Evolutionary conservation across 30 jellyfish, hydroid and myxozoan species (phyloP).

Genomic region (Clytia hemisphaerica): DNA sequence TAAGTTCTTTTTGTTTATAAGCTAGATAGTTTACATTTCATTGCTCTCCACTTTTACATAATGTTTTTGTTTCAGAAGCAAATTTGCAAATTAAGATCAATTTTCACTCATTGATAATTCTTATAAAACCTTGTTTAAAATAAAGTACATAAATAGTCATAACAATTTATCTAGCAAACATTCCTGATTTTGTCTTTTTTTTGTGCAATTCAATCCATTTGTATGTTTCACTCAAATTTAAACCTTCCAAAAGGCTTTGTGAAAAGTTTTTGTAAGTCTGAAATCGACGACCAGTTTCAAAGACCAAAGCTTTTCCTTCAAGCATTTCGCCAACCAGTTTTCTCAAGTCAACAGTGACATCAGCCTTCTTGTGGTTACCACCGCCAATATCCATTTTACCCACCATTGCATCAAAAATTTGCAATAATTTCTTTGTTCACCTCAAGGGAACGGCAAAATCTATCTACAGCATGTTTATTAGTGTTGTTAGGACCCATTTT

Average conservation of each 20-base stretch:
- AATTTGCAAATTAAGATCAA: too few relatives aligned
- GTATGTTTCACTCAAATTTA: background rate
- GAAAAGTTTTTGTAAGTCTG: background rate
- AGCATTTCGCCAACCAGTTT: background rate
- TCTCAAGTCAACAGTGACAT: background rate
- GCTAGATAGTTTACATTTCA: too few relatives aligned
- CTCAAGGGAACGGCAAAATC: constrained; percentile 3
- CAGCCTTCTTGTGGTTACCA: background rate
- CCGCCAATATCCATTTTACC: background rate
- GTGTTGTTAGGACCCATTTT: constrained; percentile 21
- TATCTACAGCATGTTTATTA: constrained; percentile 4
- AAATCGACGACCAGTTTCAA: background rate
- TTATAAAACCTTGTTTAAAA: too few relatives aligned
- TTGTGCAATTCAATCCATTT: too few relatives aligned
- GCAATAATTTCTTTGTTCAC: background rate
- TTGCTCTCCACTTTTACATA: too few relatives aligned
- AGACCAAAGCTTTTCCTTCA: background rate
- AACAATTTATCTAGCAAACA: too few relatives aligned
- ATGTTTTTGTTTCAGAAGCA: too few relatives aligned
- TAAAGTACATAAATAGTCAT: too few relatives aligned
- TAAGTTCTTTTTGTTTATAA: too few relatives aligned
- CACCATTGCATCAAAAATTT: background rate
- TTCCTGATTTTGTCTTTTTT: background rate
- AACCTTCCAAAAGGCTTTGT: background rate
- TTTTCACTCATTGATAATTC: too few relatives aligned